phyloP scores from a whole-genome alignment of 30 jellyfish, hydroid and myxozoan species.

The Aurelia sp. region DNA sequence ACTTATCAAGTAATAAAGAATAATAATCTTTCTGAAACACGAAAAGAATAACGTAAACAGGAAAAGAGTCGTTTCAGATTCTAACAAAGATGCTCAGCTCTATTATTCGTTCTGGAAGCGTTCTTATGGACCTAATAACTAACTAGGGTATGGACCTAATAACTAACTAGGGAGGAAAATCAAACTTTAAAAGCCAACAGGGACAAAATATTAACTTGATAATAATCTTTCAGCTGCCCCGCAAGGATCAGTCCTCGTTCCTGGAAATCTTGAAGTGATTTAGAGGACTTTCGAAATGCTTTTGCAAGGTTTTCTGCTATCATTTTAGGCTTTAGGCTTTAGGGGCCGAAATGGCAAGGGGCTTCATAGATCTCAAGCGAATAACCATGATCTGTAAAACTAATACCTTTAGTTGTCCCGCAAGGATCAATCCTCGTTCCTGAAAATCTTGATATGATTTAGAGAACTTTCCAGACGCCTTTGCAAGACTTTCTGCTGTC shows the following conservation, averaged over 20 bases:
- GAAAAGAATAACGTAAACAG: too few relatives aligned
- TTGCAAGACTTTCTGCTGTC: conserved; percentile 84
- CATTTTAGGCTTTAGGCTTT: conserved; percentile 25
- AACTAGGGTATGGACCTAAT: too few relatives aligned
- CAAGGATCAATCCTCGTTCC: conserved; percentile 85
- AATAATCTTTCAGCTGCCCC: conserved; percentile 88
- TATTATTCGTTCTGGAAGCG: too few relatives aligned
- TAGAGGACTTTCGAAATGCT: conserved; percentile 94
- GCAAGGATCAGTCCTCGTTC: conserved; percentile 89
- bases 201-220: too few relatives aligned
- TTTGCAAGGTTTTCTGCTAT: conserved; percentile 80
- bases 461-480: conserved; percentile 94
- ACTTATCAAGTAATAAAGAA: too few relatives aligned
- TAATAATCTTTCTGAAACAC: conserved; percentile 78
- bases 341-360: too few relatives aligned
- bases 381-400: background rate
- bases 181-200: too few relatives aligned
- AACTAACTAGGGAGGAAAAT: too few relatives aligned
- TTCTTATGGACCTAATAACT: too few relatives aligned
- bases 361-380: background rate
- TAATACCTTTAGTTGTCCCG: conserved; percentile 89
- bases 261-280: conserved; percentile 92
- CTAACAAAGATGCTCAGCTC: too few relatives aligned
- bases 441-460: conserved; percentile 97
- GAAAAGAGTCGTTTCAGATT: too few relatives aligned